Evolutionary conservation across 2,888 invertebrate genomes (phyloP), one percentile per base, ranked within the genome.

Genomic region (Drepana falcataria): DNA sequence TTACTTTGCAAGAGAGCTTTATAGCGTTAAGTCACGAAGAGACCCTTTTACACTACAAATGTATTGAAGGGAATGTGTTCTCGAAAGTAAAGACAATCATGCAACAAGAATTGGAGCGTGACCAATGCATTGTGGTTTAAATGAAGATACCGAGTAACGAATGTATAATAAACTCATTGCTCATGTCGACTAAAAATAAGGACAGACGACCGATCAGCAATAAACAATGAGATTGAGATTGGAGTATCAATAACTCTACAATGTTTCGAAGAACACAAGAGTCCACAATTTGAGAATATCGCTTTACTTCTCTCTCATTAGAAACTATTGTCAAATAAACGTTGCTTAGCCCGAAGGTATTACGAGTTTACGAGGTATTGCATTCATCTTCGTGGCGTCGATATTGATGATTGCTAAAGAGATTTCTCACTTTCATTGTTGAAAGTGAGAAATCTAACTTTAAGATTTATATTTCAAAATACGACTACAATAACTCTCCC

Each of bases 81-180:
- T 2, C 9, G 21, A 21, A 21, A 9, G 44, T 44, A 9, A 64
- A 64, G 65, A 59, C 67, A 65, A 70, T 68, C 65, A 64, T 63
- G 61, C 57, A 33, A 34, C 51, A 66, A 65, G 61, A 71, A 77
- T 65, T 78, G 70, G 73, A 75, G 69, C 75, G 62, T 71, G 67
- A 64, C 71, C 58, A 55, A 53, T 54, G 60, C 63, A 69, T 69
- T 70, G 68, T 70, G 66, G 68, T 69, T 66, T 56, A 64, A 61
- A 64, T 69, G 64, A 67, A 58, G 55, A 54, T 52, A 54, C 58
- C 53, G 56, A 66, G 66, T 61, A 74, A 74, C 69, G 68, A 77
- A 73, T 68, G 69, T 65, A 66, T 72, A 73, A 72, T 76, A 77
- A 77, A 78, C 75, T 72, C 66, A 68, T 69, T 67, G 59, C 58